phyloP scores from a whole-genome alignment of 2,888 invertebrate species.

The Orthosia cruda region DNA sequence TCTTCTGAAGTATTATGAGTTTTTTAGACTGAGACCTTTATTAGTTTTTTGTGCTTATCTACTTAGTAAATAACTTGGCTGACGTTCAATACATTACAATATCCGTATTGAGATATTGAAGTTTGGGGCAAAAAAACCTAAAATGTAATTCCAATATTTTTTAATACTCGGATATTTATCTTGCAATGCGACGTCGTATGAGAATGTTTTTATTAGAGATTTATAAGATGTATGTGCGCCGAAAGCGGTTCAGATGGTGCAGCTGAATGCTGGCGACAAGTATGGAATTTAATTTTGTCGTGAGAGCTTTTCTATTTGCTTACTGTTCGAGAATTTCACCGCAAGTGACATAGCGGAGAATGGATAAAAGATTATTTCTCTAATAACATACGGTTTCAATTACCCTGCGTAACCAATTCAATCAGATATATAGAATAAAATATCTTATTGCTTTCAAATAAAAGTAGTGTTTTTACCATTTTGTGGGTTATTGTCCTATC shows the following conservation, averaged over 20 bases:
- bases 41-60: slow-evolving; percentile 26
- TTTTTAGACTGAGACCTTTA: slow-evolving; percentile 10
- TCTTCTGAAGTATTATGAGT: slow-evolving; percentile 14
- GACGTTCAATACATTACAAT: slow-evolving; percentile 30
- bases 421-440: not conserved
- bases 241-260: slow-evolving; percentile 77
- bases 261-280: slow-evolving; percentile 78
- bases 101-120: slow-evolving; percentile 42
- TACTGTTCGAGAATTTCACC: slow-evolving; percentile 53
- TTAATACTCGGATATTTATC: slow-evolving; percentile 70
- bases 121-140: not conserved
- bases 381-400: slow-evolving; percentile 19
- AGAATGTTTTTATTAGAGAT: slow-evolving; percentile 79
- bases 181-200: slow-evolving; percentile 71
- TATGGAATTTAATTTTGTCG: slow-evolving; percentile 82
- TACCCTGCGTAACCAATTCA: not conserved
- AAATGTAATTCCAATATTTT: slow-evolving; percentile 50
- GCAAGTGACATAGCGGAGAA: slow-evolving; percentile 42
- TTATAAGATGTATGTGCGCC: slow-evolving; percentile 75
- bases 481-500: not conserved
- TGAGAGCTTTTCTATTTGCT: slow-evolving; percentile 69
- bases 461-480: not conserved
- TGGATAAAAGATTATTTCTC: slow-evolving; percentile 34
- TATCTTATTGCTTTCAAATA: not conserved
- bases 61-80: slow-evolving; percentile 39